Evolutionary conservation across 2,888 invertebrate genomes (phyloP).

Genomic region (Pristionchus mayeri): DNA sequence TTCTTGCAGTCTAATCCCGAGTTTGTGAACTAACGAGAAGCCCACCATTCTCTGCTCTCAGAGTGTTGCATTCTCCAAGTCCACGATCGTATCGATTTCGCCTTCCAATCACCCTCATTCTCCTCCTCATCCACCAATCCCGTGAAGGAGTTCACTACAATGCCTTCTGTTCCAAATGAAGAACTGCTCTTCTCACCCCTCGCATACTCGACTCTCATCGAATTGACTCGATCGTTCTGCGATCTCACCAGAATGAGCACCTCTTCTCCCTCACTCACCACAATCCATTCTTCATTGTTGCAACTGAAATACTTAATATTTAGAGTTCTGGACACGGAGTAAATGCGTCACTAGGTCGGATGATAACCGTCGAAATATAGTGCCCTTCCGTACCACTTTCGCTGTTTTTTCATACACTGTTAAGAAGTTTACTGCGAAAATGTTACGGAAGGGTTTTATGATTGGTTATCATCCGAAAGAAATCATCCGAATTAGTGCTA

Average conservation of each 20-base stretch:
- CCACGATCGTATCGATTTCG: slow-evolving; percentile 67
- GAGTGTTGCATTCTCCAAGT: too few species aligned
- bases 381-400: too few species aligned
- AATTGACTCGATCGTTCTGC: neutral
- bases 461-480: neutral
- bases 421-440: too few species aligned
- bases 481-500: neutral
- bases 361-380: too few species aligned
- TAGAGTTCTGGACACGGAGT: too few species aligned
- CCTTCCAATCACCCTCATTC: neutral
- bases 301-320: neutral
- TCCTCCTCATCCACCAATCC: neutral
- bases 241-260: neutral
- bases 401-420: too few species aligned
- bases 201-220: neutral
- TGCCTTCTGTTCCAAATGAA: neutral
- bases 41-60: too few species aligned
- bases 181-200: neutral
- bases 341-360: too few species aligned
- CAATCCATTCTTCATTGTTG: slow-evolving; percentile 18
- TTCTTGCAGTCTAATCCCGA: too few species aligned
- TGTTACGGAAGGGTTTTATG: too few species aligned
- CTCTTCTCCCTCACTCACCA: neutral
- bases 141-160: slow-evolving; percentile 6
- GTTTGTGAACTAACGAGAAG: too few species aligned